Conservation (phyloP, 2,888 invertebrate genomes). For the Euplagia quadripunctaria region DNA sequence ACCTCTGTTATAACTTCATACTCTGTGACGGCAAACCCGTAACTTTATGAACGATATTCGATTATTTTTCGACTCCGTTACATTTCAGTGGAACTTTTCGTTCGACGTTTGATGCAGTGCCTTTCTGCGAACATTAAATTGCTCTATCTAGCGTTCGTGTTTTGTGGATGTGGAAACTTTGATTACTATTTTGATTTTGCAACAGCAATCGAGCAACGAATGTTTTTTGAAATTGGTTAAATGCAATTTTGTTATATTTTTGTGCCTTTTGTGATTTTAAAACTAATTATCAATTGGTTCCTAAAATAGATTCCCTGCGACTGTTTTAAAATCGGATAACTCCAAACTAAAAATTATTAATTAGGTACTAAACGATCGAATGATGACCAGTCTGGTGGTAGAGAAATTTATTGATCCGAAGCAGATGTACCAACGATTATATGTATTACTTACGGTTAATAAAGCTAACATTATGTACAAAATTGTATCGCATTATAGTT, state of each 20-base stretch:
- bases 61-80: constrained; percentile 61
- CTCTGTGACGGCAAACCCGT: constrained; percentile 37
- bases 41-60: constrained; percentile 54
- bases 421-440: no score
- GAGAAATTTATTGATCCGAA: no score
- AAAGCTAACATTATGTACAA: no score
- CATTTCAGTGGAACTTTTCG: constrained; percentile 47
- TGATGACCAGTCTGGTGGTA: no score
- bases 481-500: no score
- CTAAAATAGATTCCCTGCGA: no score
- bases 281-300: no score
- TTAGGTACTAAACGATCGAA: no score
- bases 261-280: background rate
- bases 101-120: constrained; percentile 50
- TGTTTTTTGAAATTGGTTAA: constrained; percentile 40
- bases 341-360: no score
- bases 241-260: constrained; percentile 33
- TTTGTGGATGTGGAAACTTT: constrained; percentile 50
- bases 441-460: no score
- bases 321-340: no score
- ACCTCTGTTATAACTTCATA: constrained; percentile 36
- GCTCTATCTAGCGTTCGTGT: constrained; percentile 55
- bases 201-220: constrained; percentile 39
- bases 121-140: constrained; percentile 56
- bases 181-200: constrained; percentile 55